Base-by-base conservation (phyloP, 1,140 invertebrate genomes). In the Cydia amplana region DNA sequence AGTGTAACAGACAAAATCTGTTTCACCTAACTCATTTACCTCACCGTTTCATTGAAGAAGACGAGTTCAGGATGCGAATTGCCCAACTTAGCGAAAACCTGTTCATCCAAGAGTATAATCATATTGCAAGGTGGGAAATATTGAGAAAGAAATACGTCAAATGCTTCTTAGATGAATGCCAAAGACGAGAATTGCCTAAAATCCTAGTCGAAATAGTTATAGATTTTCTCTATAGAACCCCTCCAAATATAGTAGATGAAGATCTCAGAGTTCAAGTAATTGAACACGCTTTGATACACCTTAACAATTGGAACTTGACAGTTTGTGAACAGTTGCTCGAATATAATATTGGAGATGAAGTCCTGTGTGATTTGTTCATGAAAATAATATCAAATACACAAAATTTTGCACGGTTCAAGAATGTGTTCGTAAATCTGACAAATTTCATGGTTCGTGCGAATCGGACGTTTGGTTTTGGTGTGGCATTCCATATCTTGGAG, bases 401-500 rank as follows among this genome's bases (percentile, higher is more conserved):
- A 74, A 92, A 92, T 74, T 92, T 92, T 78, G 83, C 85, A 6
- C 75, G 89, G 4, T 92, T 91, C 74, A 89, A 84, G 72, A 40
- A 72, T 16, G 82, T 91, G 18, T 92, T 91, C 46, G 73, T 90
- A 4, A 88, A 86, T 46, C 75, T 92, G n/a, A 85, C 85, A 0
- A 60, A 82, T 18, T 87, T 88, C 46, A 87, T 90, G 73, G 78
- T 82, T 14, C 3, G 74, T 7, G 79, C 77, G 14, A 74, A 76
- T n/a, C 77, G 83, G 36, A 73, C 28, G 2, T 87, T 92, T 18
- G 74, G 74, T 28, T 74, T 80, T 1, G 74, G 82, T 1, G 85
- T 87, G 0, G 85, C 85, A 0, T 75, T 72, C 1, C 80, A 83
- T 0, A 79, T 92, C 1, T 75, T 92, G 28, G 90, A 92, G 55